Evolutionary conservation across 1,140 invertebrate genomes (phyloP), one percentile per base, ranked within the genome.

Genomic region (Trichonephila inaurata): DNA sequence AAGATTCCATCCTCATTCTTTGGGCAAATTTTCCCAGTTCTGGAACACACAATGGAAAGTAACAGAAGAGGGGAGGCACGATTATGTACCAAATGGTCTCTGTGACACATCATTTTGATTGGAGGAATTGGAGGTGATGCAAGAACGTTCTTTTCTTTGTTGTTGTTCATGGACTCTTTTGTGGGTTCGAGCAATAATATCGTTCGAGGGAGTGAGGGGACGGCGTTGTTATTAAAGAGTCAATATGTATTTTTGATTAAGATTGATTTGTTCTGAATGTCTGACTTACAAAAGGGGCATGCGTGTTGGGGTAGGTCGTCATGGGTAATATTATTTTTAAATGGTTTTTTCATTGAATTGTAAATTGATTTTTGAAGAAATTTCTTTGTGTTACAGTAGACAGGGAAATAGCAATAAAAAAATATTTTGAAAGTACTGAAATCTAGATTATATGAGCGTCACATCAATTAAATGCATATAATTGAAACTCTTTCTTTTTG

Each of bases 211-310:
- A n/a, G 40, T 69, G 72, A 40, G 89, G 58, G 89, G 58, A 91
- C 81, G 58, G 60, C 16, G 90, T 2, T 64, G 83, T 72, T 87
- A 87, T 92, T 92, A 87, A 77, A 69, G 83, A 92, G 91, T 87
- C 91, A 92, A 92, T 92, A 87, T 92, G 91, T 87, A 87, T 87
- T 92, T 83, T 92, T 92, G 62, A 92, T 92, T 92, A 92, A 92
- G 91, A 92, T 92, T 92, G 91, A 92, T 92, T 87, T 66, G 91
- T 92, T 82, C 28, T 24, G 66, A 21, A 21, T 33, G 28, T 88
- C 19, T 77, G 24, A 28, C 24, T 40, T 77, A 28, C 72, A 28
- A 58, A 4, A 21, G 12, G 86, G 0, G 60, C 86, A 88, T 88
- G 86, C 61, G 86, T 8, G 33, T 88, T 87, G 58, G n/a, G 83